phyloP scores from a whole-genome alignment of 2,797 vertebrate genomes.

The Gallinago solitaria region DNA sequence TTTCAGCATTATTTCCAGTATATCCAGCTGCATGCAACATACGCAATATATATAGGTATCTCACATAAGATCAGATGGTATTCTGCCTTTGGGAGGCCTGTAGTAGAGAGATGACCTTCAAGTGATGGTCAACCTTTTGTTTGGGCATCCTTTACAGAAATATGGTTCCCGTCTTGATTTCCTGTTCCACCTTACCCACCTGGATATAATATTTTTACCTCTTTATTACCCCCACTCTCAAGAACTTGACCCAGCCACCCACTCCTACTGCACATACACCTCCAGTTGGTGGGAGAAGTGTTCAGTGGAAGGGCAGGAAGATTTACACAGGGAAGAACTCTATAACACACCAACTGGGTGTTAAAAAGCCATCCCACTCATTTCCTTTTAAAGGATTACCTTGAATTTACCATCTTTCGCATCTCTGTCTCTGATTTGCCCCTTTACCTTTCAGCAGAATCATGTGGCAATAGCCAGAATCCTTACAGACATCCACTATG shows the following conservation, averaged over 20 bases:
- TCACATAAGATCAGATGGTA: neutral
- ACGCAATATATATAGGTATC: neutral
- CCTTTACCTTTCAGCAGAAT: neutral
- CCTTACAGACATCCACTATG: rapidly evolving
- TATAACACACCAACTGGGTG: neutral
- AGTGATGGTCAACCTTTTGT: neutral
- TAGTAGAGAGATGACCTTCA: neutral
- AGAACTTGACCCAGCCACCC: neutral
- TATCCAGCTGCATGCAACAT: neutral
- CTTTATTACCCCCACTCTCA: neutral
- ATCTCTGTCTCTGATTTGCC: neutral
- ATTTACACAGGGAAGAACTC: neutral
- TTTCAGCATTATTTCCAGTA: neutral
- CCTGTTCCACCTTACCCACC: neutral
- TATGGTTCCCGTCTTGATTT: neutral
- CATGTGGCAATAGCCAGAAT: neutral
- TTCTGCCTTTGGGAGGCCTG: neutral
- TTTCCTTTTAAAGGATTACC: neutral
- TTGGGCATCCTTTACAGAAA: neutral
- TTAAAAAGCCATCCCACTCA: neutral
- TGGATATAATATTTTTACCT: neutral
- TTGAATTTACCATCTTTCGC: neutral
- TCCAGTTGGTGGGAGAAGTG: neutral
- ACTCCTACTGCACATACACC: neutral
- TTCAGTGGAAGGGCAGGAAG: neutral